Evolutionary conservation across 2,113 vertebrate species (phyloP).

Genomic region (Setophaga kirtlandii): DNA sequence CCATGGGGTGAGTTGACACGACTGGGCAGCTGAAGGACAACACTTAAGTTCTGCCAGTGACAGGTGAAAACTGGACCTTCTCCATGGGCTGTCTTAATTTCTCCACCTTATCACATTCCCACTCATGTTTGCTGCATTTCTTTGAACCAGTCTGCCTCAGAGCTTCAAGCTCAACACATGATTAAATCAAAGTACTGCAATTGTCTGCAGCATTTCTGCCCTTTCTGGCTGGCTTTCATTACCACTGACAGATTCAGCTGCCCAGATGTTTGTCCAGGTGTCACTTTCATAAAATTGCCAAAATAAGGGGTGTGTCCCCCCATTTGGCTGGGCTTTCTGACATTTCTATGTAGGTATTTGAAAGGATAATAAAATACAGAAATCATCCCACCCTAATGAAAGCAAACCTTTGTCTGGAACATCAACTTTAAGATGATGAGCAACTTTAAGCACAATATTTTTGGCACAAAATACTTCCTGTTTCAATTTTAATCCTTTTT

Average conservation of each 20-base stretch:
- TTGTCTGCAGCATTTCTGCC: constrained; percentile 74
- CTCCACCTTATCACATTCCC: not conserved
- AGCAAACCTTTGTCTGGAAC: constrained; percentile 70
- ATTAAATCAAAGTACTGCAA: constrained; percentile 21
- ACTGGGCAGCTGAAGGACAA: not conserved
- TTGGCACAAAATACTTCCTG: constrained; percentile 58
- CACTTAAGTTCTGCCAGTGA: not conserved
- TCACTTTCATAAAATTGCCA: constrained; percentile 76
- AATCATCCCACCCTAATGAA: constrained; percentile 54
- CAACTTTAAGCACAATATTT: constrained; percentile 37
- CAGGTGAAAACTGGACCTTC: not conserved
- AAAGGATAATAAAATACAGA: constrained; percentile 72
- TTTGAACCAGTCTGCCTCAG: not conserved
- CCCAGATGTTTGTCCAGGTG: constrained; percentile 86
- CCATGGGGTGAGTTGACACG: rapidly evolving
- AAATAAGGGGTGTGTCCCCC: constrained; percentile 75
- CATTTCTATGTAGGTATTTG: constrained; percentile 68
- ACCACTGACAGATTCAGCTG: constrained; percentile 83
- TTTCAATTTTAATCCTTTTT: constrained; percentile 66
- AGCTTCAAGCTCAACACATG: not conserved
- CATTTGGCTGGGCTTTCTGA: constrained; percentile 67
- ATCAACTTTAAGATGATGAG: not conserved
- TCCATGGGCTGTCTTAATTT: not conserved
- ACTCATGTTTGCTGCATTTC: not conserved
- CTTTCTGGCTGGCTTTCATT: constrained; percentile 80